A percentile compares a stretch with the other conserved stretches of the same genome.
Conservation (phyloP, 2,888 invertebrate species). For the Lutraria lutraria region DNA sequence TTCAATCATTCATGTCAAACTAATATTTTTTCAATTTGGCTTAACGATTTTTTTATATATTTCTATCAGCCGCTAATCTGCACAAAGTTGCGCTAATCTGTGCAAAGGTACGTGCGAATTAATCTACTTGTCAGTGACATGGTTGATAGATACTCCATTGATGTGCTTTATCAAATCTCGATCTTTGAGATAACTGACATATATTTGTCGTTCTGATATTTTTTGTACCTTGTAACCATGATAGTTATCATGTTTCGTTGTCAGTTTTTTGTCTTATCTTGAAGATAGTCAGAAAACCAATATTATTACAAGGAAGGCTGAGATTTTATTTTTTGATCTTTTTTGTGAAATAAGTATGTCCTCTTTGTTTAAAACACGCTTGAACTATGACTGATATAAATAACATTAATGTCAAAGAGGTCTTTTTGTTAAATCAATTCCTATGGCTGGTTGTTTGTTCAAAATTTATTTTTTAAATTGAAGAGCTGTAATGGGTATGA, state of each 20-base stretch:
- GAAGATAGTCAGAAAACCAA: neutral
- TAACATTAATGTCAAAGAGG: neutral
- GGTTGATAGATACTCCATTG: neutral
- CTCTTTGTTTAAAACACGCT: neutral
- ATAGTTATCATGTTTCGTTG: neutral
- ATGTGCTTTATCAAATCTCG: neutral
- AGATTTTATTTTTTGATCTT: neutral
- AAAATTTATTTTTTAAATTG: too few relatives aligned
- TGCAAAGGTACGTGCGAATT: neutral
- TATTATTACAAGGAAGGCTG: neutral
- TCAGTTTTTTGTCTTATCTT: neutral
- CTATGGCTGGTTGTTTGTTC: neutral
- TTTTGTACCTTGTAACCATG: neutral
- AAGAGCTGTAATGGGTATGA: too few relatives aligned
- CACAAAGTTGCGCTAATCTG: neutral
- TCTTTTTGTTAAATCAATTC: neutral
- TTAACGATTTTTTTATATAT: neutral
- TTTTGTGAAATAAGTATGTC: neutral
- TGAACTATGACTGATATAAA: neutral
- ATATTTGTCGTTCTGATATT: neutral
- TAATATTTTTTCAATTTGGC: neutral
- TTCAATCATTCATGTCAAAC: neutral
- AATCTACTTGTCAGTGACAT: constrained; percentile 9
- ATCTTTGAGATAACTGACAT: neutral
- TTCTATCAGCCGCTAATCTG: neutral